phyloP scores from a whole-genome alignment of 2,888 invertebrate genomes.

The Limenitis camilla region DNA sequence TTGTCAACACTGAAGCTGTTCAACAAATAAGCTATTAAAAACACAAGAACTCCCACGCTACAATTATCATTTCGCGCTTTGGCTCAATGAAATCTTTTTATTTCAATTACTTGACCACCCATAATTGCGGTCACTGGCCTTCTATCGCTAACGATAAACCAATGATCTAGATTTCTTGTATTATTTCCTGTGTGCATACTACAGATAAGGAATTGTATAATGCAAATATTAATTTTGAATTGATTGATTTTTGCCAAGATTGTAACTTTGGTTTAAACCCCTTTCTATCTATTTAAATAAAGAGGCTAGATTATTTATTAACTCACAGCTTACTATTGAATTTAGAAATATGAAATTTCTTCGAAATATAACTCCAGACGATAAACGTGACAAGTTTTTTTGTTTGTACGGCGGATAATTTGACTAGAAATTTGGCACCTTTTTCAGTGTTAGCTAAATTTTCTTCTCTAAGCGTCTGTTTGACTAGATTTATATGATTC shows the following conservation, averaged over 20 bases:
- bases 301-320: too few species aligned
- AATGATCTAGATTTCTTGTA: slow-evolving; percentile 32
- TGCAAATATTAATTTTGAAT: not conserved
- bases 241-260: not conserved
- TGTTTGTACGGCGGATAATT: too few species aligned
- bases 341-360: too few species aligned
- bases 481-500: too few species aligned
- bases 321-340: too few species aligned
- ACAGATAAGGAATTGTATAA: slow-evolving; percentile 22
- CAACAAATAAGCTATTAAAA: slow-evolving; percentile 1
- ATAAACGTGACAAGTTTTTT: too few species aligned
- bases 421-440: too few species aligned
- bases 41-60: slow-evolving; percentile 9
- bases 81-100: slow-evolving; percentile 7
- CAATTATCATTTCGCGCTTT: slow-evolving; percentile 11
- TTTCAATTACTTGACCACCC: slow-evolving; percentile 11
- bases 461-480: too few species aligned
- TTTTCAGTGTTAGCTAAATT: too few species aligned
- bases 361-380: too few species aligned
- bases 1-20: not conserved
- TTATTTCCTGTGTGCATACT: slow-evolving; percentile 43
- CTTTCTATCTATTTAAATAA: too few species aligned
- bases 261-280: too few species aligned
- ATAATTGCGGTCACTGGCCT: slow-evolving; percentile 37
- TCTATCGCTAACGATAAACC: slow-evolving; percentile 39